Base-by-base conservation (phyloP, 2,888 invertebrate genomes). In the Arctia plantaginis region DNA sequence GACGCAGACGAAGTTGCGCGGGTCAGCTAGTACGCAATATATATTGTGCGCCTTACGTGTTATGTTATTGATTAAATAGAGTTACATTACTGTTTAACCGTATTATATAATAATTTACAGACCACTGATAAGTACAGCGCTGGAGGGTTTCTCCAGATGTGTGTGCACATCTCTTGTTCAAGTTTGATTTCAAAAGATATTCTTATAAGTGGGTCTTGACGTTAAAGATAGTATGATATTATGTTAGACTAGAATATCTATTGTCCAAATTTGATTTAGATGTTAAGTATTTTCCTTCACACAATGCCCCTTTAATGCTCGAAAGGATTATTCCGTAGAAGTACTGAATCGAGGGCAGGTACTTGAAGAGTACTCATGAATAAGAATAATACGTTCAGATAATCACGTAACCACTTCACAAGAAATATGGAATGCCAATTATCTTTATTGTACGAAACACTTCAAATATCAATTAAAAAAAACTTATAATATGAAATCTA, bases 281-380 rank as follows among this genome's bases (percentile, higher is more conserved):
- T 41, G 30, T 27, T 20, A 10, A 20, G n/a, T 13, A 12, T 20
- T 47, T 51, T 47, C 47, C 67, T 3, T 27, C 3, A 12, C 44
- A 67, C 30, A 67, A 67, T 68, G 20, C 47, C 33, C n/a, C 33
- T 33, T 33, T 6, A 18, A 47, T 23, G 47, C 23, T 33, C 1
- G 20, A 41, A 44, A 62, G 30, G 27, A 62, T 62, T 62, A 69
- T 67, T 62, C 62, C 59, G 13, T 15, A 62, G 47, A 51, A 68
- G 30, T 23, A 69, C 6, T 15, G n/a, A 33, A 73, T 69, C 39
- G 51, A 55, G 13, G 35, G 12, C 10, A 55, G 65, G 55, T 69
- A 35, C 55, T 51, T 65, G 69, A 69, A 69, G 65, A 27, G 23
- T n/a, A 39, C 51, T 73, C 15, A 39, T 33, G n/a, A 12, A 30